Percentiles rank a stretch among this genome's conserved stretches.
Conservation (phyloP, 2,797 vertebrate genomes). For the Paguma larvata region DNA sequence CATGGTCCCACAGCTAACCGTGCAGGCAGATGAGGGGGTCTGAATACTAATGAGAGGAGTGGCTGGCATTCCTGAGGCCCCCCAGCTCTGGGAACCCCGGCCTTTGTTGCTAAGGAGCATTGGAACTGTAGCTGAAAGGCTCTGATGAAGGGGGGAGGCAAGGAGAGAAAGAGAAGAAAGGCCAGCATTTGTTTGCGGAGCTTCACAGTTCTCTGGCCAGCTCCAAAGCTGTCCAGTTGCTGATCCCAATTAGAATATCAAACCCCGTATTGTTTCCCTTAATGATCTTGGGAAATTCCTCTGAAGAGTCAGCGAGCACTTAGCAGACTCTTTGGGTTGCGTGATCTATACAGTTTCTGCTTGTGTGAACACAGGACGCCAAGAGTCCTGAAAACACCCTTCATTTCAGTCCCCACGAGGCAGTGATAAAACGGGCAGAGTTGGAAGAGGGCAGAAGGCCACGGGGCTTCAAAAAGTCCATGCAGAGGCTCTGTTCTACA, state of each 20-base stretch:
- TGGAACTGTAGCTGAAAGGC: constrained; percentile 72
- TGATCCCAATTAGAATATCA: constrained; percentile 73
- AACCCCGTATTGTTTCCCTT: constrained; percentile 67
- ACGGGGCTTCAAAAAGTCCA: not conserved
- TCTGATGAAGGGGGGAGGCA: not conserved
- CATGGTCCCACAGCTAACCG: constrained; percentile 59
- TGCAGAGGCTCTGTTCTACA: not conserved
- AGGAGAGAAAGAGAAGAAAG: constrained; percentile 69
- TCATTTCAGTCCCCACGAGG: constrained; percentile 23
- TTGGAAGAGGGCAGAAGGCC: not conserved
- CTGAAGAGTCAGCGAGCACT: constrained; percentile 65
- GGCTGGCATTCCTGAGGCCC: constrained; percentile 72
- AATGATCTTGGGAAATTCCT: constrained; percentile 76
- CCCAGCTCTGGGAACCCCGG: constrained; percentile 27
- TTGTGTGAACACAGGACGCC: not conserved
- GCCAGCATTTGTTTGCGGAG: constrained; percentile 25
- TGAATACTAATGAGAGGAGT: constrained; percentile 70
- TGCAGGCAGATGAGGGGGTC: constrained; percentile 59
- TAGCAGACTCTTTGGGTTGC: constrained; percentile 55
- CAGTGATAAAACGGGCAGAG: not conserved
- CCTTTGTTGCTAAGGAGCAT: constrained; percentile 76
- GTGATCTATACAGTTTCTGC: not conserved
- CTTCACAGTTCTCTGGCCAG: constrained; percentile 64
- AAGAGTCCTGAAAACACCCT: not conserved
- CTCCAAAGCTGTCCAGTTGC: constrained; percentile 61